A percentile compares a stretch with the other conserved stretches of the same genome.
These are phyloP conservation scores for Cebus imitator DNA, from an alignment of 2,113 vertebrate genomes.

Conservation along the genomic window DNA sequence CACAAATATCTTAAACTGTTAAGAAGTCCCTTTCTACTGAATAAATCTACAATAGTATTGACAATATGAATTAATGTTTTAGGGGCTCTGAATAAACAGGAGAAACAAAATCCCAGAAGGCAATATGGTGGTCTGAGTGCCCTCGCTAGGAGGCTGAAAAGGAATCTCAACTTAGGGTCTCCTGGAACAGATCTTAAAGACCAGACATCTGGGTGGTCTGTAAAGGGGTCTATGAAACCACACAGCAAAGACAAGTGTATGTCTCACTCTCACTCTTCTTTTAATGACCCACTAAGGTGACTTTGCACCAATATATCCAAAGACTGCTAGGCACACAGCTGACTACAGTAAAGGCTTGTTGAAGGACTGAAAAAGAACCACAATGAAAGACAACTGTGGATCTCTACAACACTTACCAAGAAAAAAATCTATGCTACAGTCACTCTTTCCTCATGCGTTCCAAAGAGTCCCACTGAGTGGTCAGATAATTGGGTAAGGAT, in stretches of 20 bases:
- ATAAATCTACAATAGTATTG: neutral
- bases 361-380: slow-evolving; percentile 16
- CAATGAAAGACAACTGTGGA: neutral
- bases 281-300: neutral
- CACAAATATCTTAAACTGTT: neutral
- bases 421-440: neutral
- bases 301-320: neutral
- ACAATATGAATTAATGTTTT: slow-evolving; percentile 9
- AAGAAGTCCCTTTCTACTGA: slow-evolving; percentile 21
- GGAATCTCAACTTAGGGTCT: neutral
- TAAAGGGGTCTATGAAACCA: slow-evolving; percentile 14
- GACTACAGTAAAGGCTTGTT: neutral
- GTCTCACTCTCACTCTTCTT: neutral
- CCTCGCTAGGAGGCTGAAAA: slow-evolving; percentile 62
- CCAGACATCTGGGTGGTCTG: neutral
- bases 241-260: neutral
- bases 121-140: slow-evolving; percentile 32
- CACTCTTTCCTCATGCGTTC: slow-evolving; percentile 11
- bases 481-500: neutral
- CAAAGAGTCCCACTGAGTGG: neutral
- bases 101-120: slow-evolving; percentile 20
- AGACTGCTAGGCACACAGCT: neutral
- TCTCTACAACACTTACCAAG: neutral
- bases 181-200: neutral
- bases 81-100: neutral